Conservation (phyloP, 2,888 invertebrate genomes). For the Apamea crenata region DNA sequence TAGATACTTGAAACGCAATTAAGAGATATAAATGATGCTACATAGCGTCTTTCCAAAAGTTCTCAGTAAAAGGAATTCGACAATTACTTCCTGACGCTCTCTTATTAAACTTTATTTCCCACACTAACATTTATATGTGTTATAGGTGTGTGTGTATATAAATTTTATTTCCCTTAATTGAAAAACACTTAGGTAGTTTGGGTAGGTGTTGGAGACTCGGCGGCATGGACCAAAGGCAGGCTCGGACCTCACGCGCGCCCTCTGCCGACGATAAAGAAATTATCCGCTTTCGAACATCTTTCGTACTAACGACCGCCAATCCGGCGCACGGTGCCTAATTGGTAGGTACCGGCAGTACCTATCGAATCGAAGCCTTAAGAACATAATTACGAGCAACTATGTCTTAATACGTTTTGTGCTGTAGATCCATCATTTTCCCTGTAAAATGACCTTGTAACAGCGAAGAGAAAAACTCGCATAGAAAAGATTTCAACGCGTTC, state of each 20-base stretch:
- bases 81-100: conserved; percentile 53
- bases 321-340: conserved; percentile 75
- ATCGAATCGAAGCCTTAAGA: conserved; percentile 60
- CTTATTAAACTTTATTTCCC: conserved; percentile 61
- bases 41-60: conserved; percentile 26
- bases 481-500: conserved; percentile 75
- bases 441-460: conserved; percentile 41
- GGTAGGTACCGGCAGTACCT: conserved; percentile 71
- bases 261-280: conserved; percentile 83
- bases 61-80: conserved; percentile 54
- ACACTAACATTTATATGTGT: conserved; percentile 55
- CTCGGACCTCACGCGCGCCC: conserved; percentile 83
- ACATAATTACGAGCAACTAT: conserved; percentile 59
- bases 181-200: conserved; percentile 68
- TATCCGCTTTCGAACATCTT: conserved; percentile 82
- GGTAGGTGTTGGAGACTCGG: conserved; percentile 70
- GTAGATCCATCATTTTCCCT: conserved; percentile 23
- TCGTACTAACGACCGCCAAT: conserved; percentile 81
- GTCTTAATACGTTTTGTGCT: conserved; percentile 39
- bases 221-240: conserved; percentile 74
- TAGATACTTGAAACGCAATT: conserved; percentile 38
- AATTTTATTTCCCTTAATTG: conserved; percentile 70
- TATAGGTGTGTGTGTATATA: conserved; percentile 62
- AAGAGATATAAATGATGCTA: conserved; percentile 40
- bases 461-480: conserved; percentile 44